Evolutionary conservation across 2,888 invertebrate species (phyloP).

Genomic region (Acleris cristana): DNA sequence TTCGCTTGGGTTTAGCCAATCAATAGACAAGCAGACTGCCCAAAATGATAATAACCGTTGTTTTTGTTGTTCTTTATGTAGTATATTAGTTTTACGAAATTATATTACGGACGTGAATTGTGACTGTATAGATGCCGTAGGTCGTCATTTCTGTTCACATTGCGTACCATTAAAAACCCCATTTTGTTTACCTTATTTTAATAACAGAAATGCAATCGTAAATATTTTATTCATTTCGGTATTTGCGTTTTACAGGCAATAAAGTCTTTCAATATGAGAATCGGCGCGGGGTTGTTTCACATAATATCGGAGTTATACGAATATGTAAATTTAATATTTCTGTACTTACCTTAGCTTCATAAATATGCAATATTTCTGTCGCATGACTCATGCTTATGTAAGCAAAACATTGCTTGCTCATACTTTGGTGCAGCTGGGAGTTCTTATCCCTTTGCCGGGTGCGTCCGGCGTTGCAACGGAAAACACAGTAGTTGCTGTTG

Average conservation of each 20-base stretch:
- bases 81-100: no score
- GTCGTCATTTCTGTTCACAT: no score
- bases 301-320: slow-evolving; percentile 28
- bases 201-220: slow-evolving; percentile 8
- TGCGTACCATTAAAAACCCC: not conserved
- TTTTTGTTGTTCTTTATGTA: no score
- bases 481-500: slow-evolving; percentile 22
- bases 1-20: no score
- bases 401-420: slow-evolving; percentile 24
- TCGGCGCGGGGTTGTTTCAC: slow-evolving; percentile 19
- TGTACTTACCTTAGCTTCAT: slow-evolving; percentile 28
- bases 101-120: no score
- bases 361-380: slow-evolving; percentile 36
- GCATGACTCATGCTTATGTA: slow-evolving; percentile 34
- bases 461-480: slow-evolving; percentile 14
- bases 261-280: slow-evolving; percentile 25
- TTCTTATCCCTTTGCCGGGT: slow-evolving; percentile 17
- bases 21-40: no score
- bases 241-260: slow-evolving; percentile 23
- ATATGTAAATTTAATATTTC: slow-evolving; percentile 26
- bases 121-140: no score
- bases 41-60: no score
- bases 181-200: not conserved
- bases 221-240: slow-evolving; percentile 24
- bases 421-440: slow-evolving; percentile 22